These are phyloP conservation scores for Pontoporia blainvillei DNA, from an alignment of 2,113 vertebrate species.

Conservation along the genomic window DNA sequence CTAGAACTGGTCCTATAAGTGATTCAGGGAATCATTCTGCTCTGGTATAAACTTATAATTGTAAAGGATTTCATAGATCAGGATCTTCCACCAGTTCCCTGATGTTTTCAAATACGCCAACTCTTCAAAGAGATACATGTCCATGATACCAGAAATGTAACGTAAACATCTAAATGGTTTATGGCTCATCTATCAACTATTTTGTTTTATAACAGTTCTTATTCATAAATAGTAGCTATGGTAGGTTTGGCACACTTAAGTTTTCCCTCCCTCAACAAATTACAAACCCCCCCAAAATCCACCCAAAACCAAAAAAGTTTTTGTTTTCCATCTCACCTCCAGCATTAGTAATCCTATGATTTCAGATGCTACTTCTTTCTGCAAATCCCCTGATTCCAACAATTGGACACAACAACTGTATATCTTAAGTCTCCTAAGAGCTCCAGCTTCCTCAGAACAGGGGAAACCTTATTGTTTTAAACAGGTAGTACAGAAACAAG, in stretches of 20 bases:
- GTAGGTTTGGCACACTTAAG: neutral
- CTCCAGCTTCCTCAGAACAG: constrained; percentile 81
- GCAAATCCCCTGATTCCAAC: constrained; percentile 94
- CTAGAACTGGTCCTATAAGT: neutral
- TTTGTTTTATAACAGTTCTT: neutral
- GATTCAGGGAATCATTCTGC: neutral
- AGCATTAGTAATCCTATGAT: constrained; percentile 95
- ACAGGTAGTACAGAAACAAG: neutral
- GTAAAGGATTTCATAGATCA: neutral
- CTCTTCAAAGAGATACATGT: neutral
- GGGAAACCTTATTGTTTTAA: constrained; percentile 85
- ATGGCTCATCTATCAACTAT: neutral
- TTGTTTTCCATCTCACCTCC: constrained; percentile 84
- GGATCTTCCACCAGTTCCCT: neutral
- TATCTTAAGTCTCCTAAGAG: constrained; percentile 85
- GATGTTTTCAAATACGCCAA: neutral
- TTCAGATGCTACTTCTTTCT: constrained; percentile 88
- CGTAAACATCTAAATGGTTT: neutral
- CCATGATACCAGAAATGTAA: neutral
- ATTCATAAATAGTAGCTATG: neutral
- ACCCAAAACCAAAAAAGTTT: neutral
- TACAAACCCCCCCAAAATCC: neutral
- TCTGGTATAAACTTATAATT: neutral
- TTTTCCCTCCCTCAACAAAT: constrained; percentile 4
- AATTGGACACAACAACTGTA: constrained; percentile 90